Evolutionary conservation across 2,888 invertebrate species (phyloP).

Genomic region (Chrysina gloriosa): DNA sequence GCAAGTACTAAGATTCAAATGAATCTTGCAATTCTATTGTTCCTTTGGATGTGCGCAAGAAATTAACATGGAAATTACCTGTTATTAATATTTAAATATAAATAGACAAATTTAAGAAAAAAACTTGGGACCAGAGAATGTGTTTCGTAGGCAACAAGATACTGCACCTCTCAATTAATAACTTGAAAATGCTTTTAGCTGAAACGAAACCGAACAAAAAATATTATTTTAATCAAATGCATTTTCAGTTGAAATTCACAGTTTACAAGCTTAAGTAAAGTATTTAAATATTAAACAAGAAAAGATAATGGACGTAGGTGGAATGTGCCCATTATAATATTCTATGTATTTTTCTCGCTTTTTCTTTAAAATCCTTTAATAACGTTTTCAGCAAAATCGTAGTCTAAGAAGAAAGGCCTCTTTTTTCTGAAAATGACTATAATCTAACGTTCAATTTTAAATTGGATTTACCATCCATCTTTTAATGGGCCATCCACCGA

Average conservation of each 20-base stretch:
- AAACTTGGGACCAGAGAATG: too few species aligned
- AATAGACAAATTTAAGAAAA: too few species aligned
- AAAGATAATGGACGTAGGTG: background rate
- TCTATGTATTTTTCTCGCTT: background rate
- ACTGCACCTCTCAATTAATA: background rate
- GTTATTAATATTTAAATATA: too few species aligned
- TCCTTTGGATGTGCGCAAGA: too few species aligned
- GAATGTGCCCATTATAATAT: background rate
- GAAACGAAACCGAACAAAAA: background rate
- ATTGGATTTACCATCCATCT: conserved; percentile 32
- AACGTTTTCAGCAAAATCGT: background rate
- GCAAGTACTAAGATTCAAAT: too few species aligned
- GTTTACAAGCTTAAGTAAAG: background rate
- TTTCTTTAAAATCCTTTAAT: background rate
- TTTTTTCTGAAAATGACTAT: conserved; percentile 16
- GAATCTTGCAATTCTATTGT: too few species aligned
- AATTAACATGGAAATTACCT: too few species aligned
- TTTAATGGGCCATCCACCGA: conserved; percentile 26
- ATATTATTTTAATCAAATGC: background rate
- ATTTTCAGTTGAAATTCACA: background rate
- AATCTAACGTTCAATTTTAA: conserved; percentile 30
- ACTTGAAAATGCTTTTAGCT: background rate
- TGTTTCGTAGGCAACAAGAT: background rate
- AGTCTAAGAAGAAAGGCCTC: background rate
- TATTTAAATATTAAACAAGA: background rate